Percentiles rank a stretch among this genome's conserved stretches.
Conservation (phyloP, 1,140 invertebrate genomes). For the Caenorhabditis briggsae region DNA sequence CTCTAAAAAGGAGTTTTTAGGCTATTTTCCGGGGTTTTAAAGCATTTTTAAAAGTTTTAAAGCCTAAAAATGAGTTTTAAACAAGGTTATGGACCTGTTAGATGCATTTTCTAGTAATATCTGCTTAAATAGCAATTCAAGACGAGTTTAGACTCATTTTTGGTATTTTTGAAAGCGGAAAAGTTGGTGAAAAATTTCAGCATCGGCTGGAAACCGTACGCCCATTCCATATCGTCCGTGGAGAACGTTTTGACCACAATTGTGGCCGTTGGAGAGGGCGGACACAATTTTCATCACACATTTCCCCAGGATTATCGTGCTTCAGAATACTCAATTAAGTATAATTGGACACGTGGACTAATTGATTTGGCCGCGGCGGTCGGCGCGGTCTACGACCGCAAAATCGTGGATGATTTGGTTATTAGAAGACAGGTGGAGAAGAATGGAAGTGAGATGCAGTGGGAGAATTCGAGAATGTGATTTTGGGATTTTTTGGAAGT, state of each 20-base stretch:
- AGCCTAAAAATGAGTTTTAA: too few relatives aligned
- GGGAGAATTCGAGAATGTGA: slow-evolving; percentile 17
- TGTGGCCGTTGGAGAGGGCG: slow-evolving; percentile 83
- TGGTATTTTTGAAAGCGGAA: too few relatives aligned
- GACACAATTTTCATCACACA: slow-evolving; percentile 95
- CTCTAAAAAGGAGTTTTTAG: too few relatives aligned
- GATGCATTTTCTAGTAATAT: too few relatives aligned
- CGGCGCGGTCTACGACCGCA: slow-evolving; percentile 89
- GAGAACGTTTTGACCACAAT: slow-evolving; percentile 80
- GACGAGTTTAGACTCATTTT: too few relatives aligned
- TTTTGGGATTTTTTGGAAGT: too few relatives aligned
- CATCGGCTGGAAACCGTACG: slow-evolving; percentile 79
- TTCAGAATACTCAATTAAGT: slow-evolving; percentile 84
- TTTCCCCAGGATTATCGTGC: slow-evolving; percentile 95
- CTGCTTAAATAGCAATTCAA: too few relatives aligned
- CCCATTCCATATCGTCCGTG: slow-evolving; percentile 80
- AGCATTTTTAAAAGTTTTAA: too few relatives aligned
- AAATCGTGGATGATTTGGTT: slow-evolving; percentile 76
- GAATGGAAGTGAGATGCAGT: slow-evolving; percentile 28
- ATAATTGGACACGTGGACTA: slow-evolving; percentile 86
- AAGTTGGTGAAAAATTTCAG: too few relatives aligned
- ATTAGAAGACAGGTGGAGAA: slow-evolving; percentile 41
- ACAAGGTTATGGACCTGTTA: too few relatives aligned
- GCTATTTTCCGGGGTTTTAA: too few relatives aligned
- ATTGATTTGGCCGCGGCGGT: slow-evolving; percentile 85